Base-by-base conservation (phyloP, 2,888 invertebrate genomes). In the Morpho helenor region DNA sequence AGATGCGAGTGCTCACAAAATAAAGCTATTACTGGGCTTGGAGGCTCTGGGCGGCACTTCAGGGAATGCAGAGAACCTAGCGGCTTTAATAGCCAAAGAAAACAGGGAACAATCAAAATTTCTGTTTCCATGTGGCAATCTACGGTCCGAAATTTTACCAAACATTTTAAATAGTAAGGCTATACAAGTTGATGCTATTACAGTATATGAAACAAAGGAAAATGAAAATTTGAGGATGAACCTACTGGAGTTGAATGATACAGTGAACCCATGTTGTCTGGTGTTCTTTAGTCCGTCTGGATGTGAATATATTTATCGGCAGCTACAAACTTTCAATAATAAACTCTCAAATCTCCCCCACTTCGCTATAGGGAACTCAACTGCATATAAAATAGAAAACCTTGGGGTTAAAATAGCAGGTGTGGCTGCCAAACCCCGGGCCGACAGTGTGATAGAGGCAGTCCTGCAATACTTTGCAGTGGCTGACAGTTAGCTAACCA, bases 241-340 rank as follows among this genome's bases (percentile, higher is more conserved):
- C 63, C 67, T 89, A 42, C 77, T 83, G 64, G 73, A 79, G 40
- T 67, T 89, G 7, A 79, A 75, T 45, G 70, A 78, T 0, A 62
- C 67, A 0, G 68, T 65, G 16, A 67, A 65, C 8, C 84, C 79
- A 0, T 78, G 79, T 45, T 84, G 87, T 59, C 71, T 89, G 74
- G 86, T 88, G 52, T 89, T 89, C 71, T 90, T 90, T 63, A 88
- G 89, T 61, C 89, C 89, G 0, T 89, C 89, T 0, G 89, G 89
- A 0, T 87, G 86, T 55, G 88, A 89, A 63, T 88, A 89, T 66
- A 79, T 83, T 22, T 78, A 87, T 65, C 69, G 87, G 4, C 83
- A 84, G 64, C 76, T 89, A 40, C 88, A 88, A 66, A 87, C 88
- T 0, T 84, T 88, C 61, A 77, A 68, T 64, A 87, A 87, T 64